A percentile compares a stretch with the other conserved stretches of the same genome.
These are phyloP conservation scores for Matsumurasca onukii DNA, from an alignment of 1,140 invertebrate species.

Conservation along the genomic window DNA sequence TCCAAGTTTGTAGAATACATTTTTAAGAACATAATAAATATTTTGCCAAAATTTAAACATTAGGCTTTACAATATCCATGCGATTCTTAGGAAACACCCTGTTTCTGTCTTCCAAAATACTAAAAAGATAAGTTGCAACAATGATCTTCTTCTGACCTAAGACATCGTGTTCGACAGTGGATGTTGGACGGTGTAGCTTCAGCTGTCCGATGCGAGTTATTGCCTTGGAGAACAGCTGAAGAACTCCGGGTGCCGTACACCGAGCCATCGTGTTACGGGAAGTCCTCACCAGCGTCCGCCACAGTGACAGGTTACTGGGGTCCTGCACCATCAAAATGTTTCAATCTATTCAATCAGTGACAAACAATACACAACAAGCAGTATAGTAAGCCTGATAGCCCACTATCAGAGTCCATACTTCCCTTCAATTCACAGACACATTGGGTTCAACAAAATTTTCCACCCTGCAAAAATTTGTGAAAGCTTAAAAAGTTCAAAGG, in stretches of 20 bases:
- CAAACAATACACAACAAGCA: too few species aligned
- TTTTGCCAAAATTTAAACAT: too few species aligned
- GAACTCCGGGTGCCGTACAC: conserved; percentile 57
- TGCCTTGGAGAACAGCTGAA: conserved; percentile 56
- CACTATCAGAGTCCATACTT: too few species aligned
- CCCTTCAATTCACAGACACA: too few species aligned
- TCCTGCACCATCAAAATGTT: conserved; percentile 58
- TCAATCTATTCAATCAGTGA: too few species aligned
- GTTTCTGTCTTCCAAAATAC: not conserved
- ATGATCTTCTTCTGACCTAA: not conserved
- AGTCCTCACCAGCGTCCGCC: conserved; percentile 58
- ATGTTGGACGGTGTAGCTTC: not conserved
- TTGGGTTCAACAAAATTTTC: too few species aligned
- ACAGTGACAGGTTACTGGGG: conserved; percentile 56
- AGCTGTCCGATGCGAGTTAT: conserved; percentile 55
- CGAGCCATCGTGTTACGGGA: conserved; percentile 60
- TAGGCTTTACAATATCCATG: too few species aligned
- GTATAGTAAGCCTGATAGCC: too few species aligned
- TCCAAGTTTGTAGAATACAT: too few species aligned
- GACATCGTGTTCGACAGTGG: conserved; percentile 4
- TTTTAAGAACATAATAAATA: too few species aligned
- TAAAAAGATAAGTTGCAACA: conserved; percentile 14
- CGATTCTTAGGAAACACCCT: conserved; percentile 16
- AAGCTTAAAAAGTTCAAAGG: too few species aligned
- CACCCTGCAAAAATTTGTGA: too few species aligned